Base-by-base conservation (phyloP, 1,140 invertebrate genomes). In the Zaprionus kolodkinae region DNA sequence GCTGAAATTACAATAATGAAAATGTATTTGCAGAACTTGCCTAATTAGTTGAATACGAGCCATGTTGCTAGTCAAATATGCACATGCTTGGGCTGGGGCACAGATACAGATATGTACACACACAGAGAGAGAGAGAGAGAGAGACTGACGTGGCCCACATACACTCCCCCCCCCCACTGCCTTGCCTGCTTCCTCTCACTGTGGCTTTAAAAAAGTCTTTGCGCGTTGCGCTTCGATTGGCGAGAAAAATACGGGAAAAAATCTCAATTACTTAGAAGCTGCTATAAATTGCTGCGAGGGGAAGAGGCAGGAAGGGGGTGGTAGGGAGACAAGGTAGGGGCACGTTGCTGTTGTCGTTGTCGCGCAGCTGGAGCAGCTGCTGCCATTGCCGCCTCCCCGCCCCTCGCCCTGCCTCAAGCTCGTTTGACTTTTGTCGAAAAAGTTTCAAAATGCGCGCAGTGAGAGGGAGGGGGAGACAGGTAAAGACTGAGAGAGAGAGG, bases 41-140 rank as follows among this genome's bases (percentile, higher is more conserved):
- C 81, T 89, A 89, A 89, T 89, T 89, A 89, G 86, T 81, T 85
- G 85, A 88, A 88, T 89, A 89, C 89, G 85, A 89, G 78, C 73
- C 81, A 88, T 87, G 83, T 88, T 87, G 76, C 69, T 66, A 88
- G 83, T 88, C 84, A 88, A 88, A 87, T 88, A 88, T 83, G 84
- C 83, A 87, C 79, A 85, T 73, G 76, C 78, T 68, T 54, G 52
- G 70, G 69, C 66, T 61, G 69, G 78, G 78, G 55, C 74, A 81
- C 75, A 82, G 79, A 81, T 77, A 30, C 27, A 81, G 69, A 21
- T 21, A 21, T 2, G 21, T 2, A n/a, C n/a, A n/a, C n/a, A n/a
- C n/a, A n/a, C n/a, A n/a, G n/a, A n/a, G n/a, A n/a, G n/a, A n/a
- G n/a, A n/a, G n/a, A n/a, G n/a, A n/a, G n/a, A n/a, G n/a, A 21